phyloP scores from a whole-genome alignment of 2,888 invertebrate species.

The Spodoptera picta region DNA sequence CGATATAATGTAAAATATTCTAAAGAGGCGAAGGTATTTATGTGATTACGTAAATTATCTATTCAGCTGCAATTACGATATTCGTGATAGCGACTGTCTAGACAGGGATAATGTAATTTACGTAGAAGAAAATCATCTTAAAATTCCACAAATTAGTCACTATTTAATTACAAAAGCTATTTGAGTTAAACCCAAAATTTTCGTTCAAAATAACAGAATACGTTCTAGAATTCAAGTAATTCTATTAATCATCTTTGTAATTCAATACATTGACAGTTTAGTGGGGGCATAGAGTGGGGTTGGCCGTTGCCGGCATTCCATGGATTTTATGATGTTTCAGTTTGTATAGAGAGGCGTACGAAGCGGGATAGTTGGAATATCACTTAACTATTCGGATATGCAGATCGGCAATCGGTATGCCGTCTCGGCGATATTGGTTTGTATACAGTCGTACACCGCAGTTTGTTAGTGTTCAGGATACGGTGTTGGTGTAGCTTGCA shows the following conservation, averaged over 20 bases:
- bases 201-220: conserved; percentile 59
- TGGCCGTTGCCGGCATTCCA: conserved; percentile 69
- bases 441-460: conserved; percentile 56
- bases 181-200: no score
- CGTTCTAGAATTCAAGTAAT: conserved; percentile 77
- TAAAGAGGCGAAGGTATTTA: not conserved
- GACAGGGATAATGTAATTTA: no score
- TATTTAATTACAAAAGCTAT: no score
- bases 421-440: conserved; percentile 66
- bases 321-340: conserved; percentile 77
- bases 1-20: not conserved
- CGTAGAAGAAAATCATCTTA: no score
- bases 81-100: no score
- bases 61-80: no score
- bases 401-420: conserved; percentile 79
- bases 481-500: conserved; percentile 54
- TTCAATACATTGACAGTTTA: conserved; percentile 86
- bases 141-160: no score
- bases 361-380: conserved; percentile 77
- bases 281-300: conserved; percentile 61
- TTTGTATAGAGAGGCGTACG: conserved; percentile 71
- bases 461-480: conserved; percentile 66
- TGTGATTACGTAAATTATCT: no score
- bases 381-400: conserved; percentile 82
- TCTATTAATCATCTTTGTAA: conserved; percentile 86